phyloP scores from a whole-genome alignment of 2,888 invertebrate genomes.

The Melitaea athalia region DNA sequence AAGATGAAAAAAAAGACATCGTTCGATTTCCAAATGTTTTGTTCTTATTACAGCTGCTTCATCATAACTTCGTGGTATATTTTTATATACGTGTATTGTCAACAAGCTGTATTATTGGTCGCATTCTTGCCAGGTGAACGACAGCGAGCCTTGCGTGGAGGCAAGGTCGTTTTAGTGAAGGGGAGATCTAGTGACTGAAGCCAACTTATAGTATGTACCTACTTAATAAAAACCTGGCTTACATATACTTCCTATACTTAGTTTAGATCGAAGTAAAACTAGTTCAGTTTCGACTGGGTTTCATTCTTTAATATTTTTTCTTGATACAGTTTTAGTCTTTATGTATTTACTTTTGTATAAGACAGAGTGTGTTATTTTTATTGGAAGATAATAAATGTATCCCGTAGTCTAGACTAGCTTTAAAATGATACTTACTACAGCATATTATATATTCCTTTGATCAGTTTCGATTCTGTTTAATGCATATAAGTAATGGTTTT shows the following conservation, averaged over 20 bases:
- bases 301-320: too few relatives aligned
- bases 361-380: too few relatives aligned
- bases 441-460: too few relatives aligned
- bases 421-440: too few relatives aligned
- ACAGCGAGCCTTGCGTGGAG: slow-evolving; percentile 65
- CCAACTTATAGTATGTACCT: slow-evolving; percentile 19
- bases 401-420: too few relatives aligned
- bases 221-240: slow-evolving; percentile 25
- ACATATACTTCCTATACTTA: slow-evolving; percentile 31
- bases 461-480: too few relatives aligned
- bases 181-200: slow-evolving; percentile 44
- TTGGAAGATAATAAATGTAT: too few relatives aligned
- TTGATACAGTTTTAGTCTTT: background rate
- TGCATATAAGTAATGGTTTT: too few relatives aligned
- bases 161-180: slow-evolving; percentile 77
- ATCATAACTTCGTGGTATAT: slow-evolving; percentile 18
- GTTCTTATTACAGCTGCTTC: slow-evolving; percentile 12
- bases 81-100: slow-evolving; percentile 51
- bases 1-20: too few relatives aligned
- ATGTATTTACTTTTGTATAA: background rate
- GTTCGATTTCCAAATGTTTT: background rate
- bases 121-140: slow-evolving; percentile 73
- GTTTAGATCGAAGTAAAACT: slow-evolving; percentile 27
- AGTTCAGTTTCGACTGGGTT: slow-evolving; percentile 11
- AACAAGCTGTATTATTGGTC: slow-evolving; percentile 63